phyloP scores from a whole-genome alignment of 1,140 invertebrate genomes.

The Chrysomallon squamiferum region DNA sequence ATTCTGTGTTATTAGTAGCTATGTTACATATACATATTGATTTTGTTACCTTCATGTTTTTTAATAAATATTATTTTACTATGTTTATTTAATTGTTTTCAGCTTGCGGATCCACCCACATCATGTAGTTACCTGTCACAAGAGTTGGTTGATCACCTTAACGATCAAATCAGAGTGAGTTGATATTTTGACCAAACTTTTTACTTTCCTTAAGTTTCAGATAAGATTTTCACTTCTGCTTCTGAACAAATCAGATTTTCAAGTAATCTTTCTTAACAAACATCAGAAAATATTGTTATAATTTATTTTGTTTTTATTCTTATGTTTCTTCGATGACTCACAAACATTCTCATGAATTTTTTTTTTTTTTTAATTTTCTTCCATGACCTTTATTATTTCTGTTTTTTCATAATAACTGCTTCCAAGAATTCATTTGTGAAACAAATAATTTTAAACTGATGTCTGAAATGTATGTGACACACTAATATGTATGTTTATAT shows the following conservation, averaged over 20 bases:
- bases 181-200: neutral
- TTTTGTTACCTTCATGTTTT: too few species aligned
- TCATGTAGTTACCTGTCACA: constrained; percentile 47
- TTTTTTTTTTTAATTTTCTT: neutral
- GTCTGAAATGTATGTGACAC: too few species aligned
- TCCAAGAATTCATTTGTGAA: too few species aligned
- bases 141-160: constrained; percentile 55
- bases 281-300: neutral
- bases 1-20: too few species aligned
- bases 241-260: neutral
- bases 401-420: too few species aligned
- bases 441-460: too few species aligned
- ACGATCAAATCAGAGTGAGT: constrained; percentile 56
- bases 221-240: neutral
- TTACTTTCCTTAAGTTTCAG: neutral
- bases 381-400: too few species aligned
- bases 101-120: constrained; percentile 43
- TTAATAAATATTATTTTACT: too few species aligned
- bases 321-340: neutral
- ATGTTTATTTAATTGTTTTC: too few species aligned
- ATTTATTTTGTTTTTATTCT: neutral
- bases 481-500: too few species aligned
- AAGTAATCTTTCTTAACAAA: too few species aligned
- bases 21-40: too few species aligned
- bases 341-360: neutral